These are phyloP conservation scores for Atethmia centrago DNA, from an alignment of 2,888 invertebrate species.

Conservation along the genomic window DNA sequence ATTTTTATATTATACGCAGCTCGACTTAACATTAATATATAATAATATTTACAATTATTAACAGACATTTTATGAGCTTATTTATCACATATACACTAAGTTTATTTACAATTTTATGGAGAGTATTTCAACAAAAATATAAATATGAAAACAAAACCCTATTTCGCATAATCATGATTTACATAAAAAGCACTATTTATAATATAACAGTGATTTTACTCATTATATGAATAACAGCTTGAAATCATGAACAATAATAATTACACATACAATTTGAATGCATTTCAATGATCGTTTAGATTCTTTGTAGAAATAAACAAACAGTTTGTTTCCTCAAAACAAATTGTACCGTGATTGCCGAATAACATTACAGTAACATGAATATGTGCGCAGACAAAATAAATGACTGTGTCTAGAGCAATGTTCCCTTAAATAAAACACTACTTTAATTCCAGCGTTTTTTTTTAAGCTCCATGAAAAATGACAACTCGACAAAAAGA, in stretches of 20 bases:
- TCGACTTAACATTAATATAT: slow-evolving; percentile 73
- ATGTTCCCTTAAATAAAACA: slow-evolving; percentile 10
- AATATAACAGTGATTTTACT: slow-evolving; percentile 44
- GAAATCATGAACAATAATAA: background rate
- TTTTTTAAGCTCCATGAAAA: slow-evolving; percentile 5
- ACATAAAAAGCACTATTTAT: slow-evolving; percentile 50
- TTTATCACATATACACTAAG: slow-evolving; percentile 72
- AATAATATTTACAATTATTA: slow-evolving; percentile 82
- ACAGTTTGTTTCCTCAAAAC: slow-evolving; percentile 23
- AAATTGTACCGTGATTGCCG: slow-evolving; percentile 59
- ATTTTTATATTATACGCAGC: slow-evolving; percentile 79
- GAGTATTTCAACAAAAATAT: slow-evolving; percentile 21
- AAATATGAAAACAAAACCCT: slow-evolving; percentile 34
- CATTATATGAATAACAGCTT: slow-evolving; percentile 23
- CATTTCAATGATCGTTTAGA: slow-evolving; percentile 11
- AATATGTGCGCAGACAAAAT: slow-evolving; percentile 10
- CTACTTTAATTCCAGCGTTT: background rate
- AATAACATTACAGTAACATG: slow-evolving; percentile 19
- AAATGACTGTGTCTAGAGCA: slow-evolving; percentile 18
- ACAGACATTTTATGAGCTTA: slow-evolving; percentile 72
- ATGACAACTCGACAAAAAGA: slow-evolving; percentile 6
- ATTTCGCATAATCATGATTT: slow-evolving; percentile 10
- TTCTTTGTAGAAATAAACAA: slow-evolving; percentile 20
- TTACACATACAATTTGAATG: slow-evolving; percentile 1
- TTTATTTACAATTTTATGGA: slow-evolving; percentile 63